Evolutionary conservation across 2,113 vertebrate genomes (phyloP).

Genomic region (Seriola dumerili): DNA sequence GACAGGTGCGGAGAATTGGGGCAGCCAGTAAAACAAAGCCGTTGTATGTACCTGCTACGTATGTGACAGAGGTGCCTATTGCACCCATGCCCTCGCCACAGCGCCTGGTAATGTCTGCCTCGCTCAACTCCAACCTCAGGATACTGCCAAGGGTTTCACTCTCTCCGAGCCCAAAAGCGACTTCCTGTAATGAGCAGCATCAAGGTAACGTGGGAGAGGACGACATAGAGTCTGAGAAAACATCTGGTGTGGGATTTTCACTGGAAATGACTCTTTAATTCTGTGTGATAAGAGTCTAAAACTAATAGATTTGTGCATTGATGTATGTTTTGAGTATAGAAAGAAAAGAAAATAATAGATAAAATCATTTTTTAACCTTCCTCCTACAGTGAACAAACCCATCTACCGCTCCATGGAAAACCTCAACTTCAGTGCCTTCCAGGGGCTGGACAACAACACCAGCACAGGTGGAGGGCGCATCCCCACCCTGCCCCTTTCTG

Average conservation of each 20-base stretch:
- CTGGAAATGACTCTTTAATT: background rate
- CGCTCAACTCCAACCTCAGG: slow-evolving; percentile 65
- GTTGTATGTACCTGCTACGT: slow-evolving; percentile 91
- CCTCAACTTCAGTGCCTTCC: slow-evolving; percentile 80
- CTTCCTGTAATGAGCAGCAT: slow-evolving; percentile 29
- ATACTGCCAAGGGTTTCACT: slow-evolving; percentile 57
- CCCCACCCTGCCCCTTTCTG: slow-evolving; percentile 67
- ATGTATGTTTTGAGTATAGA: slow-evolving; percentile 1
- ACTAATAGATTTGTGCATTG: background rate
- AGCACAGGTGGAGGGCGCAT: slow-evolving; percentile 44
- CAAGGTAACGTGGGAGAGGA: slow-evolving; percentile 69
- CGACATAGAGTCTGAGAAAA: background rate
- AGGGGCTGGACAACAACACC: slow-evolving; percentile 34
- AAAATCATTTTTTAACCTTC: slow-evolving; percentile 7
- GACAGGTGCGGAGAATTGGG: slow-evolving; percentile 84
- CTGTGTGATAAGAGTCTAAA: background rate
- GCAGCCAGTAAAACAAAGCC: slow-evolving; percentile 84
- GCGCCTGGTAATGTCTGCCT: slow-evolving; percentile 62
- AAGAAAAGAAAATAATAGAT: background rate
- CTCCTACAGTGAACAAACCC: slow-evolving; percentile 68
- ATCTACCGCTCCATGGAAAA: slow-evolving; percentile 86
- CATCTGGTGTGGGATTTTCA: background rate
- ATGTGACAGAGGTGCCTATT: slow-evolving; percentile 86
- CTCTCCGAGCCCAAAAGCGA: slow-evolving; percentile 53
- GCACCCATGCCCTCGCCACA: slow-evolving; percentile 60